A percentile compares a stretch with the other conserved stretches of the same genome.
Conservation (phyloP, 2,888 invertebrate species). For the Agrilus mali region DNA sequence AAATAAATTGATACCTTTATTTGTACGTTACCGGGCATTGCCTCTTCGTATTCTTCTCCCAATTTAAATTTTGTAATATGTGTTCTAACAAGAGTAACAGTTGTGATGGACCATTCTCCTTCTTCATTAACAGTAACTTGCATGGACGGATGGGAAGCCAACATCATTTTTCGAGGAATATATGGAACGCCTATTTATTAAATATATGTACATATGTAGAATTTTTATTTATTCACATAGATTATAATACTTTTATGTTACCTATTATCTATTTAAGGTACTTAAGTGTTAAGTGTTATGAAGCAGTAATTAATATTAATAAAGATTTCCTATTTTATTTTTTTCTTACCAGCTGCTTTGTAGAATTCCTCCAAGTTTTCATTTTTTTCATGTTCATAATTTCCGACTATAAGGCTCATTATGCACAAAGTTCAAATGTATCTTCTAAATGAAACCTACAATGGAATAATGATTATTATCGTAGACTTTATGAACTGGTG, state of each 20-base stretch:
- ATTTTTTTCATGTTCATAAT: conserved; percentile 50
- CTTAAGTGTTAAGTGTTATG: too few species aligned
- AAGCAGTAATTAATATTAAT: too few species aligned
- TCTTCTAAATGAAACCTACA: too few species aligned
- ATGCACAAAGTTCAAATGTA: conserved; percentile 9
- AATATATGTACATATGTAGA: too few species aligned
- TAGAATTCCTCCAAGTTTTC: conserved; percentile 55
- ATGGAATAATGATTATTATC: too few species aligned
- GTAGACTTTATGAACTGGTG: too few species aligned
- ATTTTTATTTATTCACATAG: too few species aligned
- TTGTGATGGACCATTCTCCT: conserved; percentile 45
- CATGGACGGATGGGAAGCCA: conserved; percentile 44
- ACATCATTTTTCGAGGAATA: conserved; percentile 52
- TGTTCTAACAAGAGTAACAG: conserved; percentile 42
- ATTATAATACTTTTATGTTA: too few species aligned
- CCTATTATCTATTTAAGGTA: too few species aligned
- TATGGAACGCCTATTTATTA: conserved; percentile 46
- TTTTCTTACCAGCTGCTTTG: conserved; percentile 40
- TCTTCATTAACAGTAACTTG: conserved; percentile 41
- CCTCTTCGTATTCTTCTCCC: conserved; percentile 51
- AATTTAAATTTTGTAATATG: conserved; percentile 41
- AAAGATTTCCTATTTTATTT: too few species aligned
- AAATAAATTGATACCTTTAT: conserved; percentile 29
- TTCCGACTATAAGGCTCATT: conserved; percentile 47
- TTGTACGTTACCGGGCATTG: conserved; percentile 44